phyloP scores from a whole-genome alignment of 2,113 vertebrate genomes.

The Eubucco bourcierii region DNA sequence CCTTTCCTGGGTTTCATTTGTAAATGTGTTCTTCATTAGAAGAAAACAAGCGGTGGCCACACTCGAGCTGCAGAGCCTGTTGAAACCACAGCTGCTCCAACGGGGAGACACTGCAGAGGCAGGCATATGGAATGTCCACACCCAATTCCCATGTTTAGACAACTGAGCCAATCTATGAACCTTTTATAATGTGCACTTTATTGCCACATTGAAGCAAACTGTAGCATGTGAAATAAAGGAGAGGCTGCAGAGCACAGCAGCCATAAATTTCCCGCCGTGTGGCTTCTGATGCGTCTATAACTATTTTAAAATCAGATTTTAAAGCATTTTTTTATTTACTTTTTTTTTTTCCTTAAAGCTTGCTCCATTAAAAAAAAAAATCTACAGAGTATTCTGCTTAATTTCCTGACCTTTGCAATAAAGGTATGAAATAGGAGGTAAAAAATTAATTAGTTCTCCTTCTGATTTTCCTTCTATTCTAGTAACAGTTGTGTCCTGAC shows the following conservation, averaged over 20 bases:
- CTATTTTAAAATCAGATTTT: constrained; percentile 9
- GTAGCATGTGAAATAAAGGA: neutral
- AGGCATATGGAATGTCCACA: neutral
- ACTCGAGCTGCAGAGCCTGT: constrained; percentile 22
- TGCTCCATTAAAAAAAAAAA: neutral
- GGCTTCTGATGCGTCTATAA: constrained; percentile 9
- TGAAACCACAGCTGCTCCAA: constrained; percentile 16
- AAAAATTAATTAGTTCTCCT: neutral
- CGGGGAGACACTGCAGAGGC: neutral
- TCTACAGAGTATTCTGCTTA: neutral
- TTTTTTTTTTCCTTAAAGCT: constrained; percentile 3
- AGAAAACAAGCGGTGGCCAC: constrained; percentile 34
- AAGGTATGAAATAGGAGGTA: neutral
- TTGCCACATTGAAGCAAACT: neutral
- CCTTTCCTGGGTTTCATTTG: constrained; percentile 67
- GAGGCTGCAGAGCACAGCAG: neutral
- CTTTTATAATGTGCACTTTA: neutral
- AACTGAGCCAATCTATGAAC: neutral
- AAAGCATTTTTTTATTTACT: constrained; percentile 10
- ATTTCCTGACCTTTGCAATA: constrained; percentile 8
- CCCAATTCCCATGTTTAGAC: neutral
- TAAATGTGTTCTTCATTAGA: constrained; percentile 73
- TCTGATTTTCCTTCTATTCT: neutral
- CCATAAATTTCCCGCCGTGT: constrained; percentile 18
- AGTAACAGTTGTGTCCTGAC: neutral